Base-by-base conservation (phyloP, 2,888 invertebrate genomes). In the Ochlodes sylvanus region DNA sequence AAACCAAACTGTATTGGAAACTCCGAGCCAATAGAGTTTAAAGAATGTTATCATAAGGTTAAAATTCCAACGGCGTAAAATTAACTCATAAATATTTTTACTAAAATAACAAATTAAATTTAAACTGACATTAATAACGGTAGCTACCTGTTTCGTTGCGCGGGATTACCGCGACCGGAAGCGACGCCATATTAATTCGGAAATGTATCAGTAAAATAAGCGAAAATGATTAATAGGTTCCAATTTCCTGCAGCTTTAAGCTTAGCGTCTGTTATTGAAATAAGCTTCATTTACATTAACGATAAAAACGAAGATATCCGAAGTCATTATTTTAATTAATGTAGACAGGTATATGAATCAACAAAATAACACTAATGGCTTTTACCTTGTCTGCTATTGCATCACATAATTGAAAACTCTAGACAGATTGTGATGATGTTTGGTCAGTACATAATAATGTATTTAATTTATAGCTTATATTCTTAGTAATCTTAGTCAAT, bases 111-210 rank as follows among this genome's bases (percentile, higher is more conserved):
- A 15, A 66, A 60, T 50, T 44, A 60, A 66, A 27, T 27, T 14
- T 32, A 66, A 60, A 60, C 42, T 15, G 15, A 32, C 41, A 15
- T 54, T 52, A 60, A 17, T 38, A 66, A 66, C 14, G 42, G 21
- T 21, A 27, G 9, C 38, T 65, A 60, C 34, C 54, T 42, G 41
- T 32, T 32, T 60, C 15, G 41, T 47, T 21, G 42, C 41, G 27
- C 50, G 32, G 58, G 58, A 66, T 66, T 54, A 60, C 58, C 21
- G 52, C 42, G 14, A 42, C 41, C 58, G 65, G 27, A 50, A 58
- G 41, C 54, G 54, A 54, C 60, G 58, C 58, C 52, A 42, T 66
- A 60, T 66, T 66, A 66, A 60, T 60, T 66, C 60, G 52, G 38
- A 60, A 66, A 66, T 60, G 55, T 55, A 61, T 60, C 32, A 42